phyloP scores from a whole-genome alignment of 2,888 invertebrate genomes.

The Troilus luridus region DNA sequence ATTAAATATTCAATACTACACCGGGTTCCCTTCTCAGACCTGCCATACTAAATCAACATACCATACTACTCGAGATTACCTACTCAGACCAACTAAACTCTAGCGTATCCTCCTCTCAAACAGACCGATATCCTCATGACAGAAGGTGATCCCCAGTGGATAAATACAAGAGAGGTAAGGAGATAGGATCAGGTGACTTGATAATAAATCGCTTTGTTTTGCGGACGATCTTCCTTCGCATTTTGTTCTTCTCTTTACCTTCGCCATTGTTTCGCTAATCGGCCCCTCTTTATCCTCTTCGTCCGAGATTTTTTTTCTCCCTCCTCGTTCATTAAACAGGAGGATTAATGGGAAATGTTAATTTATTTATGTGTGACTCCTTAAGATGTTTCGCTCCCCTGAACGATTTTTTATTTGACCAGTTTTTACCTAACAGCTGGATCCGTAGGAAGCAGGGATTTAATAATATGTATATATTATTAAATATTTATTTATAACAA shows the following conservation, averaged over 20 bases:
- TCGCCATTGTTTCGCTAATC: conserved; percentile 26
- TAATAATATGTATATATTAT: background rate
- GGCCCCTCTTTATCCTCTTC: background rate
- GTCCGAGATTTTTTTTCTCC: background rate
- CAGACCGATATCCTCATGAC: background rate
- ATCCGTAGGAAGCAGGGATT: background rate
- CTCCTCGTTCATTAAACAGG: background rate
- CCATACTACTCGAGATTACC: background rate
- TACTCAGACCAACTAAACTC: background rate
- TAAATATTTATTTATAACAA: too few relatives aligned
- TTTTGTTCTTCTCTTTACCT: background rate
- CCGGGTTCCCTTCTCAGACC: too few relatives aligned
- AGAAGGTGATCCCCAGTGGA: background rate
- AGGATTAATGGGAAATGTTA: conserved; percentile 38
- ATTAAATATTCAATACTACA: too few relatives aligned
- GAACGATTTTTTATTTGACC: background rate
- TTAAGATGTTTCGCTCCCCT: background rate
- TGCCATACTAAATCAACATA: too few relatives aligned
- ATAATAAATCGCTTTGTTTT: conserved; percentile 44
- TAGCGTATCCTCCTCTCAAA: too few relatives aligned
- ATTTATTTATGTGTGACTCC: background rate
- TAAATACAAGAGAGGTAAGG: background rate
- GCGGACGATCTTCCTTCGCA: background rate
- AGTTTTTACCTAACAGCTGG: background rate
- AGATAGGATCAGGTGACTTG: conserved; percentile 26